Evolutionary conservation across 92 coral and sea anemone species (phyloP).

Genomic region (Palythoa heliodiscus): DNA sequence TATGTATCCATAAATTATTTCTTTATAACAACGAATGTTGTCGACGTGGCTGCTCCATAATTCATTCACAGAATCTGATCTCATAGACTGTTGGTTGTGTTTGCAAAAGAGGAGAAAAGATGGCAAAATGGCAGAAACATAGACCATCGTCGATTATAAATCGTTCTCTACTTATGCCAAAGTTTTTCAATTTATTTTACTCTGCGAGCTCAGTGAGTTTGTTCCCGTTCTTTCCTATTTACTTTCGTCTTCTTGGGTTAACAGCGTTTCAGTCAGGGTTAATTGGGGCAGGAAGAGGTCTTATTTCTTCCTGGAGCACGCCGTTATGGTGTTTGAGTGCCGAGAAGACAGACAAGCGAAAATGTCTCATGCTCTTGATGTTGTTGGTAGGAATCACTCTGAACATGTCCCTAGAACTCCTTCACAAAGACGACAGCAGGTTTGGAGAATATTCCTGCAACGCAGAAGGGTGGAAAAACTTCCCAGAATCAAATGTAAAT

Average conservation of each 20-base stretch:
- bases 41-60: constrained; percentile 42
- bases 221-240: constrained; percentile 93
- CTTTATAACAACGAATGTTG: background rate
- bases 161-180: constrained; percentile 80
- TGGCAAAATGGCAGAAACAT: constrained; percentile 34
- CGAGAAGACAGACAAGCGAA: constrained; percentile 75
- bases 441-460: constrained; percentile 66
- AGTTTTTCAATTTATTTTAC: constrained; percentile 73
- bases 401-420: constrained; percentile 73
- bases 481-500: background rate
- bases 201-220: constrained; percentile 77
- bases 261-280: constrained; percentile 91
- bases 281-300: constrained; percentile 70
- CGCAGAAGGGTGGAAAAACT: background rate
- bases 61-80: background rate
- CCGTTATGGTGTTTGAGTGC: constrained; percentile 69
- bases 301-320: constrained; percentile 84
- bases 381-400: constrained; percentile 67
- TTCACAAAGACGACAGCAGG: constrained; percentile 46
- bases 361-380: constrained; percentile 64
- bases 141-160: constrained; percentile 53
- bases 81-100: background rate
- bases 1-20: constrained; percentile 32
- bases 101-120: background rate
- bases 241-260: constrained; percentile 90